A percentile compares a stretch with the other conserved stretches of the same genome.
phyloP scores from a whole-genome alignment of 2,888 invertebrate genomes.

The Trypoxylon attenuatum region DNA sequence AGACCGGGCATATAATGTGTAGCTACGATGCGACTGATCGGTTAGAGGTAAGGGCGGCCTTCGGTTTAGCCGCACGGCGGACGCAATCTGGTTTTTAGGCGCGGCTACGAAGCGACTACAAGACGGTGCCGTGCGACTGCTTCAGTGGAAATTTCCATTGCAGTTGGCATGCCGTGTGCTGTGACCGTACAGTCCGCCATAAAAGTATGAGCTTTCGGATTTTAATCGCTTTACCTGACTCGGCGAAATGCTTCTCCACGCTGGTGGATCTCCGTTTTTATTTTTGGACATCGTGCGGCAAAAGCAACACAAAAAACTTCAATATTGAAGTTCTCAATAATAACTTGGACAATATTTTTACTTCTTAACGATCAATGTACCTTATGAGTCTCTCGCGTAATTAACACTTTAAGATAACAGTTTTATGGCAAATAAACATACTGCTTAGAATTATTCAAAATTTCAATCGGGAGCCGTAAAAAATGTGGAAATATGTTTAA shows the following conservation, averaged over 20 bases:
- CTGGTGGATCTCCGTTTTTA: neutral
- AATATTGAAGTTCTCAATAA: no score
- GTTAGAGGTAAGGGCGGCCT: conserved; percentile 14
- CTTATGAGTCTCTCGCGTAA: no score
- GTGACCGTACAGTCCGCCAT: conserved; percentile 64
- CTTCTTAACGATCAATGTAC: no score
- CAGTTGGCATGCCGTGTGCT: conserved; percentile 67
- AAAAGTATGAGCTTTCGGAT: conserved; percentile 51
- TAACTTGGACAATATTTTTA: no score
- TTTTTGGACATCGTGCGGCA: neutral
- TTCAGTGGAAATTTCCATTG: conserved; percentile 72
- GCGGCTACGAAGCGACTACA: conserved; percentile 56
- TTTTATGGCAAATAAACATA: no score
- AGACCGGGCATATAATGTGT: conserved; percentile 3
- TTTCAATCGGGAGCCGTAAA: no score
- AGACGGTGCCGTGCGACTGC: conserved; percentile 59
- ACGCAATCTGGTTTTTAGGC: conserved; percentile 64
- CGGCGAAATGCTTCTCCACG: neutral
- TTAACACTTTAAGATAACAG: no score
- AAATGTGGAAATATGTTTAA: no score
- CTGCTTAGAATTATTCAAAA: no score
- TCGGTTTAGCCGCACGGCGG: conserved; percentile 22
- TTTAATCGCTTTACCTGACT: conserved; percentile 2
- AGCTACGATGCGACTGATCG: conserved; percentile 1
- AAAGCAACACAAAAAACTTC: neutral